Evolutionary conservation across 2,888 invertebrate species (phyloP), one percentile per base, ranked within the genome.

Genomic region (Drosophila koepferae): DNA sequence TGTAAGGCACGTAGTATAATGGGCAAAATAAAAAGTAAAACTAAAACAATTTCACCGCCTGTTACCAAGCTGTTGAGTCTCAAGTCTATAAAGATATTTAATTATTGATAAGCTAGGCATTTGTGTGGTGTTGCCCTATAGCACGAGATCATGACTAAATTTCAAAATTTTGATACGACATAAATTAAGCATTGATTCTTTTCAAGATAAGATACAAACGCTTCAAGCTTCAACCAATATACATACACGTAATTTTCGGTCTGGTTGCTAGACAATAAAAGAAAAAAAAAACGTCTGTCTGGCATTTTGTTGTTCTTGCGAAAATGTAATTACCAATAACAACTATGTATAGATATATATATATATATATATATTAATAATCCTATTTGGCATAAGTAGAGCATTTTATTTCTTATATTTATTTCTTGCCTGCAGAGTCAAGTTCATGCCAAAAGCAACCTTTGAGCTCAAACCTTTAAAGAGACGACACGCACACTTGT

Each of bases 141-240:
- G 40, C 16, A 49, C 18, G 20, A n/a, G 59, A 59, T 53, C 40
- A 59, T 40, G 67, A n/a, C 41, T 36, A 59, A 18, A 44, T 41
- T 34, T 56, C n/a, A 34, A 36, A 10, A 58, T 51, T 62, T 46
- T 59, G 51, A 59, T 64, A 59, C 46, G 58, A 20, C 64, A 72
- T 63, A 59, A 63, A 43, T 67, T 56, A 41, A 43, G 73, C 73
- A 61, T 72, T 72, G 73, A 61, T 66, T 61, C 46, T 58, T 73
- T 61, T 38, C 46, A 38, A 16, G 67, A 61, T 73, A 61, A 72
- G 66, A 72, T 60, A 55, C 3, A 59, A 43, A 5, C 18, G 36
- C 23, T 3, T 6, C 20, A 44, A 44, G 5, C 20, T n/a, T n/a
- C 12, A 44, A 20, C 28, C 28, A 28, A 28, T 28, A 28, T 28